Base-by-base conservation (phyloP, 2,888 invertebrate genomes). In the Aleiodes testaceus region DNA sequence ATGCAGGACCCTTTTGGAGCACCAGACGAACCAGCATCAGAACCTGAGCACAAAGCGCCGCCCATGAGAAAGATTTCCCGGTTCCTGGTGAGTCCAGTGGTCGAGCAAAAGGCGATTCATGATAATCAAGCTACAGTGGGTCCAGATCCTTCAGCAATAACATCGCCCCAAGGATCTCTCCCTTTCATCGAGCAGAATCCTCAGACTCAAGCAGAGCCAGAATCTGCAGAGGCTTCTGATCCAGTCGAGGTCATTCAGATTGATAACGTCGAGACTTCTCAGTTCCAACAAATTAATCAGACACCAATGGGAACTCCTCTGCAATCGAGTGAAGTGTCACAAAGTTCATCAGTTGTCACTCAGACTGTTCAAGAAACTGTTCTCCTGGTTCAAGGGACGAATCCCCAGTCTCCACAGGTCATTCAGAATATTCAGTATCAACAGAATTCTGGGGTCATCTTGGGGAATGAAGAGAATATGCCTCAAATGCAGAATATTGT, bases 31-130 rank as follows among this genome's bases (percentile, higher is more conserved):
- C 36, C 69, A 12, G 70, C 79, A 66, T 20, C 70, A n/a, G 84
- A 83, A 66, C 59, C 74, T 6, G 81, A 80, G 45, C 69, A 81
- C 16, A 72, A 78, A 2, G 75, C 89, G 7, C 91, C 81, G 11
- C 79, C 90, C 53, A 88, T 89, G 26, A 89, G 94, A 72, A 95
- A 95, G 85, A 93, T 95, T 79, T 95, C 95, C 36, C 89, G 95
- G 70, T 95, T 95, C 88, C 90, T 94, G 84, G 94, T 95, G 78
- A 95, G 94, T 85, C 94, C 95, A 20, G 94, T 95, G 1, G 89
- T 93, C 42, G 92, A 92, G 81, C 90, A 88, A 77, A 85, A 89
- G 68, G 86, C 87, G 71, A 72, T 88, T 65, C 87, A 88, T 0
- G 72, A 61, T 44, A 74, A 77, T 7, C 36, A 68, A 5, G 74